Percentiles rank a stretch among this genome's conserved stretches.
These are phyloP conservation scores for Megaustenia siamemsis DNA, from an alignment of 2,888 invertebrate genomes.

Conservation along the genomic window DNA sequence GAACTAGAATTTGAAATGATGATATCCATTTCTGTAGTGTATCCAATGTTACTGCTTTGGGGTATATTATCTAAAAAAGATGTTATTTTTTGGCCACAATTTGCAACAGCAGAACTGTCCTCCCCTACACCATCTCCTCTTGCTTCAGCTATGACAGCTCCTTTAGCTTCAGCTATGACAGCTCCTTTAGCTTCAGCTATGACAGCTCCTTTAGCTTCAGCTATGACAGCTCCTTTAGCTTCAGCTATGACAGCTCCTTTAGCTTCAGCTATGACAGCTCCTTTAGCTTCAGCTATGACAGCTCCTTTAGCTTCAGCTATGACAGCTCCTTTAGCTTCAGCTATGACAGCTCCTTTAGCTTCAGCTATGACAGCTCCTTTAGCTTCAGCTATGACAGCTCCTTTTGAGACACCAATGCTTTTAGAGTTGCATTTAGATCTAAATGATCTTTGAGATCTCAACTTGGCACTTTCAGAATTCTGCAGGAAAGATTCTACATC, in stretches of 20 bases:
- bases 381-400: not conserved
- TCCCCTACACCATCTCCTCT: not conserved
- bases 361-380: not conserved
- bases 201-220: not conserved
- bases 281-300: not conserved
- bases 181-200: not conserved
- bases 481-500: not conserved
- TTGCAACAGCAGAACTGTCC: not conserved
- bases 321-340: not conserved
- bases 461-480: too few species aligned
- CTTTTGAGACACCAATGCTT: too few species aligned
- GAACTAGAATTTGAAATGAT: not conserved
- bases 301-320: not conserved
- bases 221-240: not conserved
- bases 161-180: not conserved
- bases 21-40: not conserved
- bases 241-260: not conserved
- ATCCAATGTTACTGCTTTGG: not conserved
- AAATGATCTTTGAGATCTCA: not conserved
- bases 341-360: not conserved
- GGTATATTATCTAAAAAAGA: not conserved
- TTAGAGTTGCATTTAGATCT: conserved; percentile 13
- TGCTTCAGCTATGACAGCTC: not conserved
- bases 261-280: not conserved
- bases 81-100: not conserved